Evolutionary conservation across 2,797 vertebrate species (phyloP).

Genomic region (Pseudomugil tenellus): DNA sequence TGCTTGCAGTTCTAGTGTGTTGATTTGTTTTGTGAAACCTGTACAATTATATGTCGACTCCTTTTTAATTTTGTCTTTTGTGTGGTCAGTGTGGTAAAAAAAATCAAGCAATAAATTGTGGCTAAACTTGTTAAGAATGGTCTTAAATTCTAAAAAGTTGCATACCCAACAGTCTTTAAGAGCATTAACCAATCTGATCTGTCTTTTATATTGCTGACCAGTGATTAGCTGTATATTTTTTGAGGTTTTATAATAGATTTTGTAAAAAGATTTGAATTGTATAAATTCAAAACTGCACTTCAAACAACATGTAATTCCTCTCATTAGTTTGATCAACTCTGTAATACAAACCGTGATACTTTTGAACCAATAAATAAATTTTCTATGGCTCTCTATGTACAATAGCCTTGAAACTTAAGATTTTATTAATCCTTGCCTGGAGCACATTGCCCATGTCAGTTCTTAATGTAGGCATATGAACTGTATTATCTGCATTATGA

Average conservation of each 20-base stretch:
- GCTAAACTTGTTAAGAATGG: neutral
- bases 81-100: neutral
- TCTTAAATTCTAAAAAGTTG: neutral
- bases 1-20: too few relatives aligned
- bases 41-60: too few relatives aligned
- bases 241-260: neutral
- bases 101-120: neutral
- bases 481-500: conserved; percentile 35
- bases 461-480: conserved; percentile 7
- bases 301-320: neutral
- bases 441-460: conserved; percentile 19
- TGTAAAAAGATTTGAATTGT: too few relatives aligned
- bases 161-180: neutral
- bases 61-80: too few relatives aligned
- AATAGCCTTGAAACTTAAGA: conserved; percentile 19
- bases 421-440: conserved; percentile 20
- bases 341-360: neutral
- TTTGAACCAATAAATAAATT: neutral
- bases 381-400: neutral
- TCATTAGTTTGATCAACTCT: neutral
- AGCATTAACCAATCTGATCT: neutral
- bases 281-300: neutral
- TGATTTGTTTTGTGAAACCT: too few relatives aligned
- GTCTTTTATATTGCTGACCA: neutral
- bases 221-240: neutral